Evolutionary conservation across 2,113 vertebrate species (phyloP).

Genomic region (Emydura subglobosa): DNA sequence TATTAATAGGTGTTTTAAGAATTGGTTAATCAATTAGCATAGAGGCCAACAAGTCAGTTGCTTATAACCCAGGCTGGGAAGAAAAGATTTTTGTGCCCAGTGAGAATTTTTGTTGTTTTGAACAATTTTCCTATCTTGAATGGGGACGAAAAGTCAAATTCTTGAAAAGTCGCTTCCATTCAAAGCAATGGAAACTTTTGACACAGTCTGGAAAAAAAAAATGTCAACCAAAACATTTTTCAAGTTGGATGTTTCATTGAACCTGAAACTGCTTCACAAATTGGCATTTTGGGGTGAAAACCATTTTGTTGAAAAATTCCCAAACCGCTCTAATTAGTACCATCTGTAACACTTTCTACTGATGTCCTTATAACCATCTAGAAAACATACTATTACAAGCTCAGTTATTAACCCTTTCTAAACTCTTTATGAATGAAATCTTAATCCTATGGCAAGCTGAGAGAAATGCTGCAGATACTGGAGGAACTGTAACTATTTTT

Average conservation of each 20-base stretch:
- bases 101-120: not conserved
- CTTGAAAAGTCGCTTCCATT: not conserved
- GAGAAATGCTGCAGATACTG: fast-evolving
- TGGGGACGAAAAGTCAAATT: not conserved
- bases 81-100: not conserved
- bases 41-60: conserved; percentile 11
- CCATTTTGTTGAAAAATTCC: not conserved
- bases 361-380: conserved; percentile 52
- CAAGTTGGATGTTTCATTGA: not conserved
- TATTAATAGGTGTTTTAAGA: conserved; percentile 50
- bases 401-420: conserved; percentile 43
- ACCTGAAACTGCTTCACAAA: not conserved
- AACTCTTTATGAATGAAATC: not conserved
- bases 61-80: not conserved
- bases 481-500: not conserved
- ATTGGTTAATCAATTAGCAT: conserved; percentile 35
- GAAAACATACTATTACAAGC: not conserved
- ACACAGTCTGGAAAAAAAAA: not conserved
- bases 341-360: not conserved
- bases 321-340: not conserved
- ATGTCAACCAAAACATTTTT: not conserved
- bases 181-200: not conserved
- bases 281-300: not conserved
- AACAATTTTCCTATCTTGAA: not conserved
- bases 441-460: not conserved